Base-by-base conservation (phyloP, 2,888 invertebrate genomes). In the Parthenolecanium corni region DNA sequence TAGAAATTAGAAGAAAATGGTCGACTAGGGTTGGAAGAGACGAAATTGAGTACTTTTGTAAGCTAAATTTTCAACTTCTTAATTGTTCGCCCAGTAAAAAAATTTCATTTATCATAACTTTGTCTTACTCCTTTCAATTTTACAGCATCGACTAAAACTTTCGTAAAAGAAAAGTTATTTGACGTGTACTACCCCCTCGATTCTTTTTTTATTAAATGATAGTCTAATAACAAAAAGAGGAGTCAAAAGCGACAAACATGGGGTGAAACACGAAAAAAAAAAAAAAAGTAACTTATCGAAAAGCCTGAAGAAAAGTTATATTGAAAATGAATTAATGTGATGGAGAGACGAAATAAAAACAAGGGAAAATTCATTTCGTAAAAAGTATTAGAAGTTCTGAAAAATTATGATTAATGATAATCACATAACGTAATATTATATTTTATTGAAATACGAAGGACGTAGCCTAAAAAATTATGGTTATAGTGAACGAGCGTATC, bases 381-480 rank as follows among this genome's bases (percentile, higher is more conserved):
- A 31, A 49, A 21, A 51, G 61, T 49, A 51, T 61, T 49, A 61
- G 61, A 38, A 49, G 49, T 49, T 49, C 38, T 61, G 61, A 61
- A 61, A 61, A 61, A 61, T 61, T 61, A 61, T 61, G 61, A 61
- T 61, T 61, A 61, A 61, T 61, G 61, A 51, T 61, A 49, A 61
- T 23, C 31, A 61, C 38, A 36, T 61, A 61, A 61, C 49, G 61
- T 36, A 40, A 51, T 38, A 61, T 49, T 61, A 61, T 61, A 61
- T 61, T 61, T 49, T 51, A 61, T 51, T 61, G 49, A 61, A 61
- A 61, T 49, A 46, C 46, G 36, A 54, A 40, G 20, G 38, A 31
- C 51, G 51, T 36, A 49, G 49, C 38, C 49, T 49, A 61, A 61
- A 61, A 61, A 61, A 61, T 61, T 49, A 61, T 61, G 49, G 47